Evolutionary conservation across 2,797 vertebrate species (phyloP), one percentile per base, ranked within the genome.

Genomic region (Sardinella longiceps): DNA sequence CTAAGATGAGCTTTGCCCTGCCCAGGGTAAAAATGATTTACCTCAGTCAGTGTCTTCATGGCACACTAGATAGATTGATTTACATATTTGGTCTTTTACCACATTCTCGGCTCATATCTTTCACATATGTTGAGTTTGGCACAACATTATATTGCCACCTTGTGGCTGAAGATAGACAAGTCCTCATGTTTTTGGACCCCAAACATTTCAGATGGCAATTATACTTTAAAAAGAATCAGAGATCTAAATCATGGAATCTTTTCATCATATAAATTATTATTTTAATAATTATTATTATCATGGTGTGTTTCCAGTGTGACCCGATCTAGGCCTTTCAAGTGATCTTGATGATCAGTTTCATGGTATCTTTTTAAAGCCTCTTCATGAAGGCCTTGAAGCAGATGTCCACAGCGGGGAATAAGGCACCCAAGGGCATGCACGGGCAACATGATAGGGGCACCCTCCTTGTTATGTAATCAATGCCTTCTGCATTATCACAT

Each of bases 61-160:
- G 14, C 30, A 33, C 63, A 20, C 9, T 18, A 23, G n/a, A n/a
- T n/a, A n/a, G n/a, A n/a, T 0, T 7, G 18, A 77, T 20, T 20
- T 23, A 5, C 70, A 77, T 23, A 37, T 6, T 43, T 15, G 37
- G 37, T 15, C 37, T 14, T 43, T 39, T 23, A 1, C 39, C 70
- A 23, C 30, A 5, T 33, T 70, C 28, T 33, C 70, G 9, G 43
- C 33, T 20, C 37, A 9, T 23, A 10, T 43, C 30, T 74, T 15
- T 66, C 7, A 48, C 46, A 5, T 15, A n/a, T 7, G 70, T 20
- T 39, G 33, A 39, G 18, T 43, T 7, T 39, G 70, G n/a, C 33
- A 23, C 70, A 77, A 43, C 33, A 77, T 39, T 77, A 43, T 20
- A 43, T 43, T 43, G 70, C 70, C 70, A 77, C 70, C 70, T 77